Percentiles rank a stretch among this genome's conserved stretches.
phyloP scores from a whole-genome alignment of 2,888 invertebrate species.

The Eristalis arbustorum region DNA sequence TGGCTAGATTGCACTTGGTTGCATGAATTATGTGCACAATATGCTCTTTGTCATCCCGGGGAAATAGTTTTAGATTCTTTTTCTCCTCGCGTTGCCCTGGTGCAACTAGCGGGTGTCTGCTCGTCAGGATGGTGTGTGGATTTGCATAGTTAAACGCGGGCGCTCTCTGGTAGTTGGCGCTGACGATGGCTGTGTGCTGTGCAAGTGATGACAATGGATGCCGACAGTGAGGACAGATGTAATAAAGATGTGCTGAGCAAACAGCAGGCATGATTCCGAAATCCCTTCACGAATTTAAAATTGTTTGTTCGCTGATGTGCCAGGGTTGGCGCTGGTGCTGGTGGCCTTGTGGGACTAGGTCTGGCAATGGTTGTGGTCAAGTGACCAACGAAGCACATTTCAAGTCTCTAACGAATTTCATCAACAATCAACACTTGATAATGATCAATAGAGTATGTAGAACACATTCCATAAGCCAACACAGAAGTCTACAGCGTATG shows the following conservation, averaged over 20 bases:
- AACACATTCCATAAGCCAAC: no score
- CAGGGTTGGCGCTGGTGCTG: neutral
- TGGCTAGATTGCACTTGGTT: constrained; percentile 61
- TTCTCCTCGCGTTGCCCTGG: neutral
- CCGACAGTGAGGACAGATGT: neutral
- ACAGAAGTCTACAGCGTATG: no score
- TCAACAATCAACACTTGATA: no score
- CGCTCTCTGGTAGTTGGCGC: neutral
- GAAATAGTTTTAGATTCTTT: constrained; percentile 47
- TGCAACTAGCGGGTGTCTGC: neutral
- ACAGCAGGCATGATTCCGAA: neutral
- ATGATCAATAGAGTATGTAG: no score
- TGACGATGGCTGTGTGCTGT: neutral
- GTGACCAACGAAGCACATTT: no score
- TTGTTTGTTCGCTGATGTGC: neutral
- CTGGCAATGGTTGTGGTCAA: no score
- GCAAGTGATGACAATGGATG: neutral
- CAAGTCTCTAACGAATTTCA: no score
- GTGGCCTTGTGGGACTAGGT: neutral
- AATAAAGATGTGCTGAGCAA: neutral
- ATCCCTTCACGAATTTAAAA: neutral
- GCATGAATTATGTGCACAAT: constrained; percentile 68
- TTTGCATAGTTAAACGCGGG: neutral
- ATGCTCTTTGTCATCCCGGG: constrained; percentile 62
- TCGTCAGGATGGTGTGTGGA: neutral